Percentiles rank a stretch among this genome's conserved stretches.
Evolutionary conservation across 2,797 vertebrate species (phyloP).

Genomic region (Poecile montanus): DNA sequence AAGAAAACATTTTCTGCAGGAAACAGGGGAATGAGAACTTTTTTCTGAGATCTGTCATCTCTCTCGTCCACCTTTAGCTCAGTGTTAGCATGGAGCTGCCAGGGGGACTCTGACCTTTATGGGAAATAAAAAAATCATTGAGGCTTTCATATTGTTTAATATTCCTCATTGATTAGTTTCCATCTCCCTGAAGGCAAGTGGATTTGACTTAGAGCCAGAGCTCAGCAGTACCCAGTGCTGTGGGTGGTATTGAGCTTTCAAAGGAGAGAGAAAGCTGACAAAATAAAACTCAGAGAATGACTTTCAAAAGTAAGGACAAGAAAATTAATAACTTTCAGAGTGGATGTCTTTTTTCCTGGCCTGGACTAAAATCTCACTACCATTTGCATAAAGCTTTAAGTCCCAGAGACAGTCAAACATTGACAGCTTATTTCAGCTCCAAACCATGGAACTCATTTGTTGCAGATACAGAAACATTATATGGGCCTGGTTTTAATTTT

Average conservation of each 20-base stretch:
- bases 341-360: background rate
- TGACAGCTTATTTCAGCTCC: background rate
- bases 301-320: conserved; percentile 31
- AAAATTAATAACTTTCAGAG: background rate
- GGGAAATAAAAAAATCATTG: conserved; percentile 58
- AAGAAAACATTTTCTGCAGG: background rate
- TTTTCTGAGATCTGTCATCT: background rate
- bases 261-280: conserved; percentile 40
- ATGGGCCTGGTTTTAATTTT: background rate
- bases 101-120: conserved; percentile 51
- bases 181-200: conserved; percentile 56
- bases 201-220: conserved; percentile 64
- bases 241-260: conserved; percentile 45
- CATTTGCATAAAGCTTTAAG: background rate
- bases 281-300: conserved; percentile 2
- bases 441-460: background rate
- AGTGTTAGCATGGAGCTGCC: background rate
- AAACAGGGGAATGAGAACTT: background rate
- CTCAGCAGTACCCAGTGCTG: conserved; percentile 52
- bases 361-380: background rate
- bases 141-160: conserved; percentile 63
- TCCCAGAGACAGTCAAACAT: background rate
- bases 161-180: conserved; percentile 72
- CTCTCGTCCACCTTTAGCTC: background rate
- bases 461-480: background rate